Evolutionary conservation across 2,113 vertebrate species (phyloP).

Genomic region (Cheirogaleus medius): DNA sequence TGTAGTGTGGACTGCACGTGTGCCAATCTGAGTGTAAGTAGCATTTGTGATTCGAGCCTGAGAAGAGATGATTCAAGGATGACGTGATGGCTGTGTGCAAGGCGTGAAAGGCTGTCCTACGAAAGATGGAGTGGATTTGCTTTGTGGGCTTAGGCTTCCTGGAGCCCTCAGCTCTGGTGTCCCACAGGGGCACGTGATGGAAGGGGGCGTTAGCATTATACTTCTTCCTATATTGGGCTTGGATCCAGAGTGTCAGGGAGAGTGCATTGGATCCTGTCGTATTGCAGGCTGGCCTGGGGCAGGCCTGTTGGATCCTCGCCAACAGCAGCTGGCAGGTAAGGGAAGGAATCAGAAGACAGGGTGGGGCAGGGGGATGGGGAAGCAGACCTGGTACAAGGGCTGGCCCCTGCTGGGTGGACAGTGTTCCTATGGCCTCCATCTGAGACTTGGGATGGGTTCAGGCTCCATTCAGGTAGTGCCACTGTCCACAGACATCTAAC

Average conservation of each 20-base stretch:
- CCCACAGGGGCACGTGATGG: background rate
- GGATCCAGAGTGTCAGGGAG: background rate
- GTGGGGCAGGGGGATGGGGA: background rate
- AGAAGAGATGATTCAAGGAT: background rate
- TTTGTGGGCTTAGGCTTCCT: conserved; percentile 4
- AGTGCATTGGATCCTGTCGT: background rate
- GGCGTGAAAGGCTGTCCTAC: background rate
- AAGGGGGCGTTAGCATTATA: background rate
- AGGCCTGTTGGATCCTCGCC: background rate
- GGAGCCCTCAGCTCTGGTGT: background rate
- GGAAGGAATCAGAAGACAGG: background rate
- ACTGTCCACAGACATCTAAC: background rate
- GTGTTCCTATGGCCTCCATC: background rate
- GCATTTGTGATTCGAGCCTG: background rate
- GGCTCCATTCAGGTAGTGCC: background rate
- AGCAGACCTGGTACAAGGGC: background rate
- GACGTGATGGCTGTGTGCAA: background rate
- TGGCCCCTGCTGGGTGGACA: background rate
- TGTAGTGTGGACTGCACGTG: background rate
- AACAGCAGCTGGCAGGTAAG: background rate
- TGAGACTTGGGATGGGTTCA: background rate
- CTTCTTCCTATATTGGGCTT: background rate
- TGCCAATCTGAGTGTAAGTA: background rate
- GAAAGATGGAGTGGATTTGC: background rate
- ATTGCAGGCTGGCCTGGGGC: background rate